Evolutionary conservation across 2,797 vertebrate species (phyloP).

Genomic region (Percopsis omiscomaycus): DNA sequence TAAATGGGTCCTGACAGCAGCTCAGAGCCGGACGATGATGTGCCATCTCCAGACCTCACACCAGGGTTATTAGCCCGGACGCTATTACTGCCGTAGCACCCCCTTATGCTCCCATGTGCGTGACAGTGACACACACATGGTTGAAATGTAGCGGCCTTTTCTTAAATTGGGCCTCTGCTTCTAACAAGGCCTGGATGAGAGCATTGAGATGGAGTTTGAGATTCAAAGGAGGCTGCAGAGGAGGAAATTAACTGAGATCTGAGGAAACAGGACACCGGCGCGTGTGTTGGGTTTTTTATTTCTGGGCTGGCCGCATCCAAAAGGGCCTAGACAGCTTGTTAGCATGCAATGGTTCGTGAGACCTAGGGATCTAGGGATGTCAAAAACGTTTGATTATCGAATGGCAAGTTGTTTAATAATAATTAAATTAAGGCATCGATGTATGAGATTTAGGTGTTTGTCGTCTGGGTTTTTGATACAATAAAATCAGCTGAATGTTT

Average conservation of each 20-base stretch:
- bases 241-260: conserved; percentile 37
- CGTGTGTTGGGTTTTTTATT: conserved; percentile 16
- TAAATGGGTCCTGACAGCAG: conserved; percentile 77
- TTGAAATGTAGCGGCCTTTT: conserved; percentile 49
- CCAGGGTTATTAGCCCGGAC: conserved; percentile 71
- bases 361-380: background rate
- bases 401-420: background rate
- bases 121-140: conserved; percentile 62
- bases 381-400: too few species aligned
- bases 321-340: background rate
- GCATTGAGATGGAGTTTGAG: conserved; percentile 25
- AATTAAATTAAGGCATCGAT: too few species aligned
- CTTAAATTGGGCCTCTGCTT: conserved; percentile 15
- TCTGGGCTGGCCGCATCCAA: conserved; percentile 6
- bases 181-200: conserved; percentile 19
- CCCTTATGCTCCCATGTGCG: conserved; percentile 43
- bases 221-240: conserved; percentile 42
- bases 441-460: too few species aligned
- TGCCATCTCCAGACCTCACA: conserved; percentile 70
- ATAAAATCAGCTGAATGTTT: too few species aligned
- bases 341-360: background rate
- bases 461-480: background rate
- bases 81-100: conserved; percentile 48
- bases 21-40: conserved; percentile 68
- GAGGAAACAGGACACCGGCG: conserved; percentile 1